phyloP scores from a whole-genome alignment of 2,797 vertebrate genomes.

The Eurystomus glaucurus region DNA sequence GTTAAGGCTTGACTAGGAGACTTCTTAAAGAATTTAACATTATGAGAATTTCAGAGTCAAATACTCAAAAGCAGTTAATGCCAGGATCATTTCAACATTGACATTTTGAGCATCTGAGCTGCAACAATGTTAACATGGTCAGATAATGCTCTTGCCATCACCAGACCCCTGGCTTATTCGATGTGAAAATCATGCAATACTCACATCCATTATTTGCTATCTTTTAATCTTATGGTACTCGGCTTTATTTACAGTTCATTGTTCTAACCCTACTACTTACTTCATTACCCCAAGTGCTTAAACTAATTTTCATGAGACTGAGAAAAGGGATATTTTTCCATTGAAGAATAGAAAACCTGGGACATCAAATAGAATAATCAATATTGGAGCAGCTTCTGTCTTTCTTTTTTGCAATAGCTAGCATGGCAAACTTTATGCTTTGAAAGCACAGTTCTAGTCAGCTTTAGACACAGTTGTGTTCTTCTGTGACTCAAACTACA shows the following conservation, averaged over 20 bases:
- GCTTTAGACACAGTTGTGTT: neutral
- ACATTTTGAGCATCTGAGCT: neutral
- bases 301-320: neutral
- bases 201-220: neutral
- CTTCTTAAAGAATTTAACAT: neutral
- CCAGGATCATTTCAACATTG: neutral
- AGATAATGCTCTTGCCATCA: neutral
- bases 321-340: neutral
- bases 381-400: neutral
- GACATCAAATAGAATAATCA: neutral
- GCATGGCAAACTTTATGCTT: neutral
- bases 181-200: neutral
- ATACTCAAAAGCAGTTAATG: neutral
- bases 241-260: neutral
- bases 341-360: neutral
- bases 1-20: neutral
- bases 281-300: neutral
- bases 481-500: neutral
- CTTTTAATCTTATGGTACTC: neutral
- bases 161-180: neutral
- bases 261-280: neutral
- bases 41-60: neutral
- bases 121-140: neutral
- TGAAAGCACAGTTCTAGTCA: neutral
- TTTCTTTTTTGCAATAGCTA: neutral